Percentiles rank a stretch among this genome's conserved stretches.
Conservation (phyloP, 2,888 invertebrate genomes). For the Synanthedon vespiformis region DNA sequence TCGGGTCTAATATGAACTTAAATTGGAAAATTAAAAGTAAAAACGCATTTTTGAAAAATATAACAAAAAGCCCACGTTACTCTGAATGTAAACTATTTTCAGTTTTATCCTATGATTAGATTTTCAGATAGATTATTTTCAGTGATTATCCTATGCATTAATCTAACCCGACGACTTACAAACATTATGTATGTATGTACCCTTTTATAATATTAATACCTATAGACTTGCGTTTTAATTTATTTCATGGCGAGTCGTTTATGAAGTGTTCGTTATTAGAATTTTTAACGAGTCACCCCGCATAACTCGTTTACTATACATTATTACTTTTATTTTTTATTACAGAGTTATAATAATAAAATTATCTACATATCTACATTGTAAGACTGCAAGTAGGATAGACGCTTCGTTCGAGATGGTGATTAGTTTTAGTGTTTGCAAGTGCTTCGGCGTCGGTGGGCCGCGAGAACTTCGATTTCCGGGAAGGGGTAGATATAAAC, state of each 20-base stretch:
- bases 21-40: too few species aligned
- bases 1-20: too few species aligned
- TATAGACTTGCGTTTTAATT: slow-evolving; percentile 23
- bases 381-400: neutral
- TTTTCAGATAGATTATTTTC: too few species aligned
- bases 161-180: too few species aligned
- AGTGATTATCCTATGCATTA: too few species aligned
- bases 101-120: too few species aligned
- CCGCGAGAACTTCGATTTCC: slow-evolving; percentile 24
- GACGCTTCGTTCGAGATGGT: slow-evolving; percentile 6
- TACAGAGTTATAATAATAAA: neutral
- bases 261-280: slow-evolving; percentile 21
- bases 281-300: slow-evolving; percentile 2
- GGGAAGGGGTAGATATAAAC: slow-evolving; percentile 52
- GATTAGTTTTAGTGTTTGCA: slow-evolving; percentile 18
- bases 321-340: neutral
- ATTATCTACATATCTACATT: neutral
- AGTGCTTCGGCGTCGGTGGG: slow-evolving; percentile 5
- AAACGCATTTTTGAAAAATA: too few species aligned
- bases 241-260: slow-evolving; percentile 21
- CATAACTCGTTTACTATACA: neutral
- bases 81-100: too few species aligned
- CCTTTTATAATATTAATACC: slow-evolving; percentile 18
- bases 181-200: too few species aligned
- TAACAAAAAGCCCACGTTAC: too few species aligned